Base-by-base conservation (phyloP, 2,888 invertebrate species). In the Hypselothyrea guttata region DNA sequence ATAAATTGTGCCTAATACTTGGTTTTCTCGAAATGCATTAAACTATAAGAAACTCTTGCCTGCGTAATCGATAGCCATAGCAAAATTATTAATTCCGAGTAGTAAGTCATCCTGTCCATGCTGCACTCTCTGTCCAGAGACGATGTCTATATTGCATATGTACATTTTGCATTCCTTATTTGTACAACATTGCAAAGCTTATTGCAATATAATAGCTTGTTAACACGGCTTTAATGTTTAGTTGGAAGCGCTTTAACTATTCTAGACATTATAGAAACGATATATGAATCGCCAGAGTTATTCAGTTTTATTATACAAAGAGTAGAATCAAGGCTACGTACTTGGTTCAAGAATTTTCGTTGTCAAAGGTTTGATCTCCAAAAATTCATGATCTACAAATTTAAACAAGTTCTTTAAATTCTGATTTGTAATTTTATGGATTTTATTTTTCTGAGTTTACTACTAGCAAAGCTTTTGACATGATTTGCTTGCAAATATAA, bases 161-260 rank as follows among this genome's bases (percentile, higher is more conserved):
- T 13, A 5, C 22, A 22, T 51, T 18, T 53, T 18, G 15, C 9
- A 11, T 44, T 42, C 56, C 47, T 40, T 44, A 31, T 35, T 16
- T 44, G 18, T 22, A 22, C 22, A 22, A 22, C 22, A 22, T 22
- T 22, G 5, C 8, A 1, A 8, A 7, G 37, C 28, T 34, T 35
- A 78, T 55, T 16, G 35, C 54, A n/a, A n/a, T 33, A 9, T 57
- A 75, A 79, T 68, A 8, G 64, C 60, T 41, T 56, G 63, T 47
- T 60, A 11, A 47, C 45, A 42, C 28, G 41, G 11, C 7, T 44
- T 56, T 51, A 13, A 45, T 44, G 18, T 22, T 4, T 34, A 47
- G 35, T 35, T 16, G 15, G 30, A 61, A 15, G 12, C 3, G 7
- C 8, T 55, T 37, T n/a, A 31, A 37, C 12, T 28, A 11, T 4